Evolutionary conservation across 2,888 invertebrate species (phyloP), one percentile per base, ranked within the genome.

Genomic region (Xanthia togata): DNA sequence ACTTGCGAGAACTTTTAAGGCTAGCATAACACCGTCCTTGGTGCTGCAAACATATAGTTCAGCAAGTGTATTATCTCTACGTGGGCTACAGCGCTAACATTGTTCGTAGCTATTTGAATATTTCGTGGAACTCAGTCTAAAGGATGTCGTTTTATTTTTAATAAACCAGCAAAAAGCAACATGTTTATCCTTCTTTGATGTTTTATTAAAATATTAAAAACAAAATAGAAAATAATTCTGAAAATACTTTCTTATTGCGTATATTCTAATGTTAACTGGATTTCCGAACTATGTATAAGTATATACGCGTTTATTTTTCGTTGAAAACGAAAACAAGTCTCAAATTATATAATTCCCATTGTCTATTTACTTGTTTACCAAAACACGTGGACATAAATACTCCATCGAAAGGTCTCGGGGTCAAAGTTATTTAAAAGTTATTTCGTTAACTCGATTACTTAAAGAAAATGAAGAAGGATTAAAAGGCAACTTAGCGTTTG

Each of bases 1-100:
- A 88, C 90, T 91, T 88, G 85, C 70, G 79, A 77, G 83, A 88
- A 89, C 81, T 87, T 89, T 90, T 91, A 84, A 86, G 86, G 85
- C 78, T 77, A 88, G 83, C 78, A 79, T 81, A 82, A 81, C 74
- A 80, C 23, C 41, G 73, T 78, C 78, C 82, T 75, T 82, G 75
- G 67, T 76, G 69, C 78, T 84, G 57, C 76, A 77, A 84, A 81
- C 78, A 81, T 73, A 83, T 73, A 82, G 84, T 84, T 84, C 23
- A 73, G 72, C 70, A 82, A 86, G 82, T 82, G 59, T 77, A 80
- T 82, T 86, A 86, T 82, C 76, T 81, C 62, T 65, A 76, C 73
- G 69, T 67, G 74, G 60, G 57, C 53, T 75, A 31, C 55, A 71
- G 20, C 20, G 57, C 71, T 53, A 64, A 82, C 71, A 77, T 57